phyloP scores from a whole-genome alignment of 2,113 vertebrate genomes.

The Epinephelus fuscoguttatus region DNA sequence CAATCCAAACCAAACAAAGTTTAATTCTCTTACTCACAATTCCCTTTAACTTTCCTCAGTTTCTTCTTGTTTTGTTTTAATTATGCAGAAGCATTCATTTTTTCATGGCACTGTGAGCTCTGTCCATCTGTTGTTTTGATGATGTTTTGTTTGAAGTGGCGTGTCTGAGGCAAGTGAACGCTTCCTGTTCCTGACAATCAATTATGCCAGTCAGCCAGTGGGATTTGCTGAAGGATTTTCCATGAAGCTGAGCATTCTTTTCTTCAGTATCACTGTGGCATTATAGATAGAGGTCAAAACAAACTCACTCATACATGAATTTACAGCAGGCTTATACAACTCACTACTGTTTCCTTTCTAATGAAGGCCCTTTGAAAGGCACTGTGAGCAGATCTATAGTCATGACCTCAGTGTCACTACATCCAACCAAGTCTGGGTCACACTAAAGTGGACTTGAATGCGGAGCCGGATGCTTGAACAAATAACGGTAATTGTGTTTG shows the following conservation, averaged over 20 bases:
- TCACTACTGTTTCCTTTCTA: background rate
- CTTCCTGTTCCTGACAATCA: constrained; percentile 14
- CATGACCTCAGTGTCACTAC: background rate
- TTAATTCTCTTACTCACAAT: background rate
- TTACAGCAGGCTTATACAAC: background rate
- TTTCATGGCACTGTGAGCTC: background rate
- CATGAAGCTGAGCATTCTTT: background rate
- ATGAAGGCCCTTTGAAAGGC: background rate
- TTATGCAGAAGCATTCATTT: background rate
- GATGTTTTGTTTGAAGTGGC: constrained; percentile 42
- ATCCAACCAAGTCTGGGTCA: background rate
- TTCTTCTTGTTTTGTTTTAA: constrained; percentile 9
- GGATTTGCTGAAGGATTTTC: constrained; percentile 12
- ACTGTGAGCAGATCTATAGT: background rate
- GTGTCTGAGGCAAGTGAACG: constrained; percentile 12
- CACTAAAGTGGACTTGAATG: background rate
- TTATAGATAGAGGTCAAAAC: constrained; percentile 1
- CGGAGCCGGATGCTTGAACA: background rate
- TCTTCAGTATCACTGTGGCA: background rate
- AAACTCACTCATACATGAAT: background rate
- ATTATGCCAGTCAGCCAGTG: constrained; percentile 2
- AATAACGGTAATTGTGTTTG: background rate
- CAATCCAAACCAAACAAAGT: background rate
- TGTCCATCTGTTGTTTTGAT: constrained; percentile 30
- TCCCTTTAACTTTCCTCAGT: background rate